Base-by-base conservation (phyloP, 1,140 invertebrate genomes). In the Hestina assimilis region DNA sequence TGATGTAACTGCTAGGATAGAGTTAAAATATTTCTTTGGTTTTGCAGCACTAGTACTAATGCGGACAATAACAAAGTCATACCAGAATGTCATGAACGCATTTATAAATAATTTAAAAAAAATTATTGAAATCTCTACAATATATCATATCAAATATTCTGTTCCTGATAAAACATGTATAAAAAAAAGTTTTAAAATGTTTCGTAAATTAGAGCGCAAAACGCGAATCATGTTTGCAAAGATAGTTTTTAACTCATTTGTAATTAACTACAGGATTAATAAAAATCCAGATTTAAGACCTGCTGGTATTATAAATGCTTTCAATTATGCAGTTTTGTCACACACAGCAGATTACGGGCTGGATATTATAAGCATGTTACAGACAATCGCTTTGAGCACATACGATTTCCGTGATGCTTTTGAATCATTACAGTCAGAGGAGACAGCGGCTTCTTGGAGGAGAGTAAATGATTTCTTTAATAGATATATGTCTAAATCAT, bases 171-270 rank as follows among this genome's bases (percentile, higher is more conserved):
- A 45, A 21, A 19, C 19, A 19, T 48, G 52, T 20, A n/a, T 64
- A 1, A 59, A 47, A 14, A 59, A 56, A 55, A 43, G 29, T 17
- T 64, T 48, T 17, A 59, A 59, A 56, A 41, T 26, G n/a, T 59
- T 64, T 23, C 33, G 46, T 4, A 41, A 45, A 5, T 11, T 4
- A 3, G 46, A 59, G 7, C 28, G 12, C 3, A 50, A 28, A 8
- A 45, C 31, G 12, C 40, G 51, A 41, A 51, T 55, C 38, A 60
- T 64, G 62, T 64, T 60, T 43, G 62, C 62, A 29, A 64, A 64
- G 42, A 15, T 64, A 35, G 47, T 64, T 17, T 29, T 64, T 19
- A 55, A 46, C 21, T 64, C 62, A 19, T 31, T 59, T 24, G 6
- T 47, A 12, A 11, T 48, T 26, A 23, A 53, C 19, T 7, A 35